Evolutionary conservation across 1,140 invertebrate genomes (phyloP), one percentile per base, ranked within the genome.

Genomic region (Mesaphorura yosii): DNA sequence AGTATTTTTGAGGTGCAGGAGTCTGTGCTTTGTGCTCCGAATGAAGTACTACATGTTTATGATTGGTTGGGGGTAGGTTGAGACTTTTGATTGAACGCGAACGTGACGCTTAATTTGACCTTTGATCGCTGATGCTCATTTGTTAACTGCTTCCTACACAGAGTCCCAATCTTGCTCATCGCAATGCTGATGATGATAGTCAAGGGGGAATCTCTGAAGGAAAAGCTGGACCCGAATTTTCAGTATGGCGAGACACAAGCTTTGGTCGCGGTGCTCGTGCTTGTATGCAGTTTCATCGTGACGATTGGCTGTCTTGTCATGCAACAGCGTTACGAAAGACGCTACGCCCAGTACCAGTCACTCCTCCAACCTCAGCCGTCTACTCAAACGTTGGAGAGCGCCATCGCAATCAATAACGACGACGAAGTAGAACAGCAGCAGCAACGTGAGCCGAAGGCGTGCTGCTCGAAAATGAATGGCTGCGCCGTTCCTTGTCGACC

Each of bases 1-100:
- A 15, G 76, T 91, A 38, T 81, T 92, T 64, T 70, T 93, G 25
- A 82, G 88, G 67, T 83, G 80, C 50, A 77, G 84, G 40, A 86
- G 86, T 58, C 72, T 86, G 1, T 84, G 83, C 65, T 88, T 83
- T 69, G 80, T 89, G 23, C 67, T 86, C 12, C 79, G 80, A 57
- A 60, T 88, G 0, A 78, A 81, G 66, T 81, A 81, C 23, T 76
- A 78, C 64, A 74, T 91, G 60, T 73, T 78, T 17, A 68, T 80
- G 6, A 70, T 84, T 57, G 84, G 84, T 58, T 89, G 86, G 83
- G 86, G 86, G 80, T 82, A 70, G 68, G 73, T 69, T 50, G n/a
- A n/a, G n/a, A n/a, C n/a, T n/a, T n/a, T n/a, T n/a, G n/a, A n/a
- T n/a, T n/a, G n/a, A n/a, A n/a, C n/a, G n/a, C n/a, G n/a, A n/a